Evolutionary conservation across 2,113 vertebrate genomes (phyloP), one percentile per base, ranked within the genome.

Genomic region (Trogon surrucura): DNA sequence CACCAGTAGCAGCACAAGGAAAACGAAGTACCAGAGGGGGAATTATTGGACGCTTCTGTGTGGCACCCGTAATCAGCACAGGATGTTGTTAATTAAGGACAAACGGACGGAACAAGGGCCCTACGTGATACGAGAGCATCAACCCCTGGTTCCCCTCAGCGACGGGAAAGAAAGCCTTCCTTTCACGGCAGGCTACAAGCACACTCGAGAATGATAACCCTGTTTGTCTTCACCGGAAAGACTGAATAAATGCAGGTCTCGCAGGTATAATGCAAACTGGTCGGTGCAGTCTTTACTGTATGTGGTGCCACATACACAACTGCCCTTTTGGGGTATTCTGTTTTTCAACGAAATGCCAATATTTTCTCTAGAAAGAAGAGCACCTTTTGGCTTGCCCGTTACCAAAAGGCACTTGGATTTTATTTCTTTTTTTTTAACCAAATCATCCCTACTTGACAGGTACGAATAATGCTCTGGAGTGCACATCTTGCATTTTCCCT

Each of bases 221-320:
- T 71, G 73, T 78, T 79, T 93, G 90, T 72, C 73, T 62, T 57
- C 18, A 13, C 80, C n/a, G 6, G 80, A 87, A 84, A 38, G 84
- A 27, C 69, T 9, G 73, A 22, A 36, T 7, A 16, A 66, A 10
- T 0, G 5, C 27, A 1, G 3, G 32, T 26, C 51, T 34, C 8
- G 1, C 44, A 25, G 80, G 38, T 34, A 4, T 6, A 41, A 20
- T 41, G 4, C 41, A 30, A 47, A 78, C 64, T 36, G 77, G 41
- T 14, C 2, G 6, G 51, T 20, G 51, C 51, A 36, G 72, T 27
- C 84, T 74, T 27, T 56, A n/a, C 50, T 1, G 1, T 4, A 47
- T 15, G 4, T 1, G 25, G 41, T 32, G 41, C 45, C 5, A 1
- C 11, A 32, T 2, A 3, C 0, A 15, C 54, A 45, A 6, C 5